Evolutionary conservation across 2,797 vertebrate species (phyloP), one percentile per base, ranked within the genome.

Genomic region (Tokudaia muenninki): DNA sequence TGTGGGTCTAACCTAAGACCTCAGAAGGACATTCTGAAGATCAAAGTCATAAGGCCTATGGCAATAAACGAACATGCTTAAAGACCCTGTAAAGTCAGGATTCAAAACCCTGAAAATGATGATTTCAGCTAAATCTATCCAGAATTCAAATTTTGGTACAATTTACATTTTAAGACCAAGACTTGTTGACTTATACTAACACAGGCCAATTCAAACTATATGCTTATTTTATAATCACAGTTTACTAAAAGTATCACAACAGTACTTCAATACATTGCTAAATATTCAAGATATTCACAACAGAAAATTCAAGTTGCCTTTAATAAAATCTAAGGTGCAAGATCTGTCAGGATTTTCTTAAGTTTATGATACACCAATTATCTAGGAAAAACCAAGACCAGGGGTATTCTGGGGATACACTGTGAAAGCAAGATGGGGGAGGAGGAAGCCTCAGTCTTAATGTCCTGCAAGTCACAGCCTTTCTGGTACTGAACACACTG

Each of bases 141-240:
- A 29, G 82, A 93, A 72, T 92, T 93, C 61, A 78, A 74, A 67
- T 91, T 92, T 96, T 70, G 70, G 72, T 70, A 5, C 65, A 70
- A 70, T 61, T 96, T 90, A 84, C 3, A 67, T 78, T 75, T 96
- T 91, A 83, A 94, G 52, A 59, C 41, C 89, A 94, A 92, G 50
- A 87, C 72, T 77, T 91, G 10, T n/a, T 92, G 91, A 95, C 86
- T 52, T 26, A 93, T 57, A 92, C 7, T 57, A 11, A 90, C 17
- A 57, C 12, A 87, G 13, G 59, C 24, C 41, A 93, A 52, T 87
- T 96, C 31, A 87, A 96, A 97, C 21, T 89, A 74, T 79, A 82
- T n/a, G 24, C 5, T 78, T 9, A 87, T 83, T 90, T 95, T 52
- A 74, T 59, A 97, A 93, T 52, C 77, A 61, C 0, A 92, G 47